Base-by-base conservation (phyloP, 2,888 invertebrate genomes). In the Microplitis deprimator region DNA sequence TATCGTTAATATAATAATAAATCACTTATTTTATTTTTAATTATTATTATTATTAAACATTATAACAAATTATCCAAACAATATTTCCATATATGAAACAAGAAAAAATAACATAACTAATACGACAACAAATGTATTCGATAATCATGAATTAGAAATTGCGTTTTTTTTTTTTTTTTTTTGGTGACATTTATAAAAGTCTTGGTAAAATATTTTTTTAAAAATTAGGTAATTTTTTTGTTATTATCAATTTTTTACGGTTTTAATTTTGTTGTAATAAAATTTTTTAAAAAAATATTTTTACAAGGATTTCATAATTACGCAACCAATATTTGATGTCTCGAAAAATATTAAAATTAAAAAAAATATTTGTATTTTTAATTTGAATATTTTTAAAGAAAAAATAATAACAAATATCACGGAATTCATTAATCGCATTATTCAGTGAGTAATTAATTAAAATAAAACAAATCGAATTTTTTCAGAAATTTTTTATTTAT, bases 1-100 rank as follows among this genome's bases (percentile, higher is more conserved):
- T 60, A 71, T 78, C 17, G 29, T 38, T 17, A 73, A 59, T 13
- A 29, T 29, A 29, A 29, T 29, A 65, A 40, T 73, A 16, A 60
- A 62, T 72, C 60, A 29, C 38, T 72, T 74, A 65, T 60, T 61
- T 73, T 76, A 71, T 73, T 50, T 73, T 40, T 76, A 8, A 68
- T 50, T 68, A 68, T 59, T 60, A 70, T 29, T 73, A 73, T 17
- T 69, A 50, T 59, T 79, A 83, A 80, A 81, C 81, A 79, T 85
- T 85, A 50, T 50, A 88, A 86, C 88, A 89, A 89, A 85, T 77
- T 87, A 84, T 83, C 83, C 83, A 87, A 87, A 86, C 85, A 86
- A 87, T 86, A 82, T 83, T 84, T 50, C 50, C 29, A 29, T 50
- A 50, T 50, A 50, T 13, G 50, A 87, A 87, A 86, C 85, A 87